Evolutionary conservation across 2,797 vertebrate species (phyloP).

Genomic region (Nannoperca obscura): DNA sequence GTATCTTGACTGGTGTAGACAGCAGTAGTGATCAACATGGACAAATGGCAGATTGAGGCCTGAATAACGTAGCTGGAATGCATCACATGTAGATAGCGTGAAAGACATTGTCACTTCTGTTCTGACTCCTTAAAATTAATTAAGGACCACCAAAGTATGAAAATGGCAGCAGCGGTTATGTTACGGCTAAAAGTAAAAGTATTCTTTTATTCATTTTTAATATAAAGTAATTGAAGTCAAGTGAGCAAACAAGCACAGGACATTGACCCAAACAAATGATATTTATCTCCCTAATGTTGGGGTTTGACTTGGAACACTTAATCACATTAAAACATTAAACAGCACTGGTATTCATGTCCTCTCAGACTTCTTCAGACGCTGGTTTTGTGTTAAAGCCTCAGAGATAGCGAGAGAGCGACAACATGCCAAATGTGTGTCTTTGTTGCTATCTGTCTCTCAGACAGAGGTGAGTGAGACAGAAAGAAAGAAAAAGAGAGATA

Average conservation of each 20-base stretch:
- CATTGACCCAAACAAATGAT: constrained; percentile 44
- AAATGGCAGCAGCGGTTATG: too few relatives aligned
- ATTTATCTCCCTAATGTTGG: constrained; percentile 54
- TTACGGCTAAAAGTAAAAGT: too few relatives aligned
- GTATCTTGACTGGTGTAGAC: background rate
- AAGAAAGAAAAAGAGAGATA: constrained; percentile 43
- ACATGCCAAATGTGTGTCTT: constrained; percentile 45
- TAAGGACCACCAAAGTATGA: background rate
- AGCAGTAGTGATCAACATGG: background rate
- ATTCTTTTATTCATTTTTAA: too few relatives aligned
- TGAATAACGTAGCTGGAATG: background rate
- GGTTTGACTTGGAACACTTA: constrained; percentile 74
- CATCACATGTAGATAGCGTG: too few relatives aligned
- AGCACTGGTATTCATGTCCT: constrained; percentile 60
- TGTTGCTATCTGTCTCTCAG: constrained; percentile 51
- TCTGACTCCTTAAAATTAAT: background rate
- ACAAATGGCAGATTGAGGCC: background rate
- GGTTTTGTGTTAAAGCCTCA: constrained; percentile 43
- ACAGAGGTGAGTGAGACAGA: constrained; percentile 54
- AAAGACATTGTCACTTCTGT: background rate
- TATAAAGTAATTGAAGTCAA: too few relatives aligned
- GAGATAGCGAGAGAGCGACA: constrained; percentile 17
- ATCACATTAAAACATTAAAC: constrained; percentile 79
- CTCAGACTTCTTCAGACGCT: constrained; percentile 45
- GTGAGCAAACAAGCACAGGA: background rate